These are phyloP conservation scores for Seira sanloemensis DNA, from an alignment of 2,888 invertebrate species.

Conservation along the genomic window DNA sequence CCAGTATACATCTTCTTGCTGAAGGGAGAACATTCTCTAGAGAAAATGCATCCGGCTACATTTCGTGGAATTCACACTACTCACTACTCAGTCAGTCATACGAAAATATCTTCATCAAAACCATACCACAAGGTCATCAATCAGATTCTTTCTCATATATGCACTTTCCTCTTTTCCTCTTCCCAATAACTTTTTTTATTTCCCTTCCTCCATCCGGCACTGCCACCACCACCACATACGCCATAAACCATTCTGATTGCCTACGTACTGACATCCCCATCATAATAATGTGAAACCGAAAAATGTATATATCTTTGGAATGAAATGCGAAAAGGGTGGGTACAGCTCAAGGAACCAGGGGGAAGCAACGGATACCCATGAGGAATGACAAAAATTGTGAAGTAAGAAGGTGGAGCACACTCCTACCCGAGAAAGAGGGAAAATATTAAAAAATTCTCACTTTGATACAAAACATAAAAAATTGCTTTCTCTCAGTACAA, in stretches of 20 bases:
- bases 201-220: slow-evolving; percentile 6
- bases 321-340: slow-evolving; percentile 26
- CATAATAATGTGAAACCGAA: slow-evolving; percentile 30
- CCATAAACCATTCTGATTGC: slow-evolving; percentile 37
- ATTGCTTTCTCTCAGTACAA: slow-evolving; percentile 7
- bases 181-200: slow-evolving; percentile 4
- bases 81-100: neutral
- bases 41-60: slow-evolving; percentile 21
- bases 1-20: neutral
- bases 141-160: slow-evolving; percentile 47
- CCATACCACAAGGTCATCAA: slow-evolving; percentile 61
- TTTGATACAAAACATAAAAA: slow-evolving; percentile 31
- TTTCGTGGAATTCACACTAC: slow-evolving; percentile 3
- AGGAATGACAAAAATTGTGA: slow-evolving; percentile 49
- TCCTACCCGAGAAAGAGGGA: slow-evolving; percentile 3
- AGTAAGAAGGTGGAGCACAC: slow-evolving; percentile 7
- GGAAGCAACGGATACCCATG: slow-evolving; percentile 39
- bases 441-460: slow-evolving; percentile 56
- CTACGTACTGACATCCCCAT: slow-evolving; percentile 35
- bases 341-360: neutral
- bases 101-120: slow-evolving; percentile 37
- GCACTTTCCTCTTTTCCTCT: neutral
- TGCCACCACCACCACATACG: neutral
- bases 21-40: slow-evolving; percentile 10
- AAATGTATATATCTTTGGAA: slow-evolving; percentile 28